These are phyloP conservation scores for Tetrao urogallus DNA, from an alignment of 2,113 vertebrate genomes.

Conservation along the genomic window DNA sequence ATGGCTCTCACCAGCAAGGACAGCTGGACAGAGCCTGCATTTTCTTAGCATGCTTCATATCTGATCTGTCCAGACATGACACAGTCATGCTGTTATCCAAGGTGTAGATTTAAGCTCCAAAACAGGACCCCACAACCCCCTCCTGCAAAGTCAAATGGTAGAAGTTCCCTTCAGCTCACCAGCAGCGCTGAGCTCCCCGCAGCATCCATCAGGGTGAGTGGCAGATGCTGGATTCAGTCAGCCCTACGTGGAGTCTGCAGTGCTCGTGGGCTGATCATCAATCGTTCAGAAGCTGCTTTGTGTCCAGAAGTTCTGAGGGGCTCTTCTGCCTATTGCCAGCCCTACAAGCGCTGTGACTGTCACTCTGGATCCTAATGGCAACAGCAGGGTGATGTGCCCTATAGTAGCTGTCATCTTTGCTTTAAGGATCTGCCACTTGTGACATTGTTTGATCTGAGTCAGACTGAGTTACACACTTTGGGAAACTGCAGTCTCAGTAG, in stretches of 20 bases:
- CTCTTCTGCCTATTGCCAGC: conserved; percentile 30
- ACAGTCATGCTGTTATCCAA: background rate
- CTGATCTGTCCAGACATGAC: fast-evolving
- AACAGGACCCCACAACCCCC: background rate
- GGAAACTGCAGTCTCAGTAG: background rate
- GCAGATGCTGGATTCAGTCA: background rate
- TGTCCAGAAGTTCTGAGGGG: conserved; percentile 43
- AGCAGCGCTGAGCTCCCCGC: background rate
- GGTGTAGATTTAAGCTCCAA: background rate
- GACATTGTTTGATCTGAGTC: conserved; percentile 8
- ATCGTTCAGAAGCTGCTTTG: conserved; percentile 37
- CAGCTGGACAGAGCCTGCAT: fast-evolving
- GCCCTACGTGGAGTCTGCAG: background rate
- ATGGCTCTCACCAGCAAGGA: background rate
- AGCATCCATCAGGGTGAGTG: background rate
- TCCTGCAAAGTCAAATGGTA: background rate
- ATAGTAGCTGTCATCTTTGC: conserved; percentile 58
- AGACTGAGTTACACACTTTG: background rate
- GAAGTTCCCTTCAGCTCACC: background rate
- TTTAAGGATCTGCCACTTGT: conserved; percentile 57
- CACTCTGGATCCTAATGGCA: conserved; percentile 47
- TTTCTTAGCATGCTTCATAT: fast-evolving
- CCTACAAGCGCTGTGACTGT: background rate
- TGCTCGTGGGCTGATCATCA: conserved; percentile 2
- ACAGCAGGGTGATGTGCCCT: background rate